phyloP scores from a whole-genome alignment of 2,797 vertebrate genomes.

The Pseudochaenichthys georgianus region DNA sequence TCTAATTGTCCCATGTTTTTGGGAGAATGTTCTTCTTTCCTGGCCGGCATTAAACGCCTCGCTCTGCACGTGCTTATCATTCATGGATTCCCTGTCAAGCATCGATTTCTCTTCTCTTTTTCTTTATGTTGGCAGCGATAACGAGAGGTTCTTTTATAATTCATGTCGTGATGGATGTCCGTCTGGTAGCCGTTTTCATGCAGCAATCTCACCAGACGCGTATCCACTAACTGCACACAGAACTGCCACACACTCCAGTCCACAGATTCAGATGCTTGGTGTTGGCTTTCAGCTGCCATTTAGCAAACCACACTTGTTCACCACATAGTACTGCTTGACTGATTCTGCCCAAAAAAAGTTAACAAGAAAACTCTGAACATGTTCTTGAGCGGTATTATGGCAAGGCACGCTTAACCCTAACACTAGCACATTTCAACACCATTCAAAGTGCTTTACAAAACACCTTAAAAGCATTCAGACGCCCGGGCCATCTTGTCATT shows the following conservation, averaged over 20 bases:
- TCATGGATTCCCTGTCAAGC: conserved; percentile 57
- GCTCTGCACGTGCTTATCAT: conserved; percentile 29
- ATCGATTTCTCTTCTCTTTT: conserved; percentile 48
- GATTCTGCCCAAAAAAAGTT: conserved; percentile 36
- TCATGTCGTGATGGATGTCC: conserved; percentile 72
- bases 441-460: too few relatives aligned
- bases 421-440: too few relatives aligned
- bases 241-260: conserved; percentile 59
- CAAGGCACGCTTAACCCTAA: too few relatives aligned
- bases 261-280: conserved; percentile 63
- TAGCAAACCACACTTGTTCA: conserved; percentile 48
- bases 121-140: conserved; percentile 58
- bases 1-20: conserved; percentile 37
- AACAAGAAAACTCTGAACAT: conserved; percentile 40
- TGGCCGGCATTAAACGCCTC: conserved; percentile 16
- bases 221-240: conserved; percentile 41
- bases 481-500: too few relatives aligned
- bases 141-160: conserved; percentile 72
- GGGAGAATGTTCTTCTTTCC: conserved; percentile 6
- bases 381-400: conserved; percentile 16
- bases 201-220: conserved; percentile 59
- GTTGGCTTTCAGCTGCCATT: conserved; percentile 70
- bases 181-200: conserved; percentile 63
- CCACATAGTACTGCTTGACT: conserved; percentile 5
- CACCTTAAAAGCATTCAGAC: too few relatives aligned